A percentile compares a stretch with the other conserved stretches of the same genome.
Evolutionary conservation across 2,797 vertebrate species (phyloP).

Genomic region (Protosalanx chinensis): DNA sequence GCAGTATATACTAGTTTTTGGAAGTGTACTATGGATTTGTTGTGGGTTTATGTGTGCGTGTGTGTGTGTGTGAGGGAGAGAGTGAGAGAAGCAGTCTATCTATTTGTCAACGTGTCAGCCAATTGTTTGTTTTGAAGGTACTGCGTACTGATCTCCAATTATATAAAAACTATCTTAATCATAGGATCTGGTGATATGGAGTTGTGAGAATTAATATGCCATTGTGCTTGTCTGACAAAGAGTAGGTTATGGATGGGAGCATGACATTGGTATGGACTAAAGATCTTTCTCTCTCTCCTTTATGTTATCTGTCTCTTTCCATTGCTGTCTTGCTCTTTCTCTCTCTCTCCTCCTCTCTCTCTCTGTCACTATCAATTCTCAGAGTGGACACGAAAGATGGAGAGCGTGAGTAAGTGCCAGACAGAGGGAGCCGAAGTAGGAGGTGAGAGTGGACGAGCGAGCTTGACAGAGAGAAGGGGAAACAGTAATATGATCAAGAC

Average conservation of each 20-base stretch:
- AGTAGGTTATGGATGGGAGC: background rate
- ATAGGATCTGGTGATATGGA: background rate
- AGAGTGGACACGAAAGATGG: no score
- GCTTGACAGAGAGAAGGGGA: no score
- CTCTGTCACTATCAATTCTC: no score
- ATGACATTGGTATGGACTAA: background rate
- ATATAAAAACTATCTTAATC: background rate
- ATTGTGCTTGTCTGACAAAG: background rate
- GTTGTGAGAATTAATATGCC: background rate
- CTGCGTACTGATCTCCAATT: background rate
- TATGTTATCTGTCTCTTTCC: background rate
- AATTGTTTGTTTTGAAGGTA: background rate
- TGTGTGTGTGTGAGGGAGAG: background rate
- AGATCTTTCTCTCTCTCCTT: background rate
- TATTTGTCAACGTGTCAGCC: slow-evolving; percentile 27
- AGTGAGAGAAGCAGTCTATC: background rate
- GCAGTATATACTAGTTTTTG: slow-evolving; percentile 55
- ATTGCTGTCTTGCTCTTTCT: no score
- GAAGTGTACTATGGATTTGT: background rate
- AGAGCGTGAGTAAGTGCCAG: no score
- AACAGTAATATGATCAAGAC: no score
- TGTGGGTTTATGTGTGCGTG: slow-evolving; percentile 9
- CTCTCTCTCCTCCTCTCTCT: no score
- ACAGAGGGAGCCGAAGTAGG: no score
- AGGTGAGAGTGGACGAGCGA: no score